Base-by-base conservation (phyloP, 2,797 vertebrate species). In the Muraenolepis orangiensis region DNA sequence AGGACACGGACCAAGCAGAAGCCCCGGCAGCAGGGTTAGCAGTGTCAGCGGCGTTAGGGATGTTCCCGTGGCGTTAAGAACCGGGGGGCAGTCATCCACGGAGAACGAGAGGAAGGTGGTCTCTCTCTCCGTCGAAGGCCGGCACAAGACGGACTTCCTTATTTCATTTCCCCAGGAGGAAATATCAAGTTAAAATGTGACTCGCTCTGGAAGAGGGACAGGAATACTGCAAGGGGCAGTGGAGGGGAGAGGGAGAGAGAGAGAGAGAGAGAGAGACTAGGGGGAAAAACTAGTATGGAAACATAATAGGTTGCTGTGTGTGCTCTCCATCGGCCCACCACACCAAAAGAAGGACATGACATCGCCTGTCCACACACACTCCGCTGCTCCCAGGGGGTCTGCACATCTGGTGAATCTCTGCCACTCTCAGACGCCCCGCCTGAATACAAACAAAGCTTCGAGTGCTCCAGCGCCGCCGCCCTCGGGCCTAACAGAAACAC, bases 111-210 rank as follows among this genome's bases (percentile, higher is more conserved):
- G 82, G 83, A 90, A 86, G 88, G 87, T 90, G 91, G 86, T 91
- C 90, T 86, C 85, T 26, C 8, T 34, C 32, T n/a, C 32, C 86
- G 83, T 88, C 88, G 86, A 84, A 89, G 81, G 77, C 76, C 79
- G 51, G 85, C 84, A 84, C 81, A 88, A 87, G 87, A 91, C 87
- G 86, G 84, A 89, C 89, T 89, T 92, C 88, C 91, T 92, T 88
- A 90, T 90, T 93, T 92, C 82, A 90, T 91, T 92, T 90, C 87
- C 90, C 78, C 34, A 23, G 67, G 77, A 91, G 88, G 83, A 89
- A 86, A 89, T 90, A 91, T 91, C 82, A 76, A 92, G 87, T 90
- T 90, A 89, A 83, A 86, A 74, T 81, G 82, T 77, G 79, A 75
- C 75, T 80, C 82, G 82, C 76, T 83, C 85, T 88, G 84, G 81